These are phyloP conservation scores for Carlito syrichta DNA, from an alignment of 2,113 vertebrate species.

Conservation along the genomic window DNA sequence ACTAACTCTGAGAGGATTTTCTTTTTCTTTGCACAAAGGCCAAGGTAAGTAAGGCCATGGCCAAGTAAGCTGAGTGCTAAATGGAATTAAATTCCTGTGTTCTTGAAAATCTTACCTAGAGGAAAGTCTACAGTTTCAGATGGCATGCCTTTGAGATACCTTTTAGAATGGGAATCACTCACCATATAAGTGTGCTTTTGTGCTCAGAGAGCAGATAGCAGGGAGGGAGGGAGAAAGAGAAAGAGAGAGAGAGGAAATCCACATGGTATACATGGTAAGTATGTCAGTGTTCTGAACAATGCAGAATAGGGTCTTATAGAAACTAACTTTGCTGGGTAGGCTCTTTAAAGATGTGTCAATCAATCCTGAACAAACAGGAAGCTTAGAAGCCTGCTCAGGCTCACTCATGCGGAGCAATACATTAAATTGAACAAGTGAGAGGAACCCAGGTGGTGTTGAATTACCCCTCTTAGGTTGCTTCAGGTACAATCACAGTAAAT, in stretches of 20 bases:
- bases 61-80: slow-evolving; percentile 28
- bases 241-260: neutral
- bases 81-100: neutral
- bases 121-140: neutral
- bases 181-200: neutral
- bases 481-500: neutral
- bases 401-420: neutral
- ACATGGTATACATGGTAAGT: neutral
- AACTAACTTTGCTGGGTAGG: neutral
- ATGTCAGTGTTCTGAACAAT: slow-evolving; percentile 12
- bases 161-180: slow-evolving; percentile 50
- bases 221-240: neutral
- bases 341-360: slow-evolving; percentile 42
- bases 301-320: slow-evolving; percentile 49
- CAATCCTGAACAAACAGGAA: slow-evolving; percentile 59
- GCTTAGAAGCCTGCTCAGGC: slow-evolving; percentile 33
- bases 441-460: slow-evolving; percentile 26
- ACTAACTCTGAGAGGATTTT: slow-evolving; percentile 7
- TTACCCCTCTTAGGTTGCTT: slow-evolving; percentile 24
- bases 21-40: neutral
- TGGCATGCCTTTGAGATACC: neutral
- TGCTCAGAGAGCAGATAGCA: neutral
- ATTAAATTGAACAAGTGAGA: slow-evolving; percentile 17
- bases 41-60: slow-evolving; percentile 26
- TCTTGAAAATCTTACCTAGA: slow-evolving; percentile 37